Conservation (phyloP, 2,113 vertebrate genomes). For the Varanus salvator region DNA sequence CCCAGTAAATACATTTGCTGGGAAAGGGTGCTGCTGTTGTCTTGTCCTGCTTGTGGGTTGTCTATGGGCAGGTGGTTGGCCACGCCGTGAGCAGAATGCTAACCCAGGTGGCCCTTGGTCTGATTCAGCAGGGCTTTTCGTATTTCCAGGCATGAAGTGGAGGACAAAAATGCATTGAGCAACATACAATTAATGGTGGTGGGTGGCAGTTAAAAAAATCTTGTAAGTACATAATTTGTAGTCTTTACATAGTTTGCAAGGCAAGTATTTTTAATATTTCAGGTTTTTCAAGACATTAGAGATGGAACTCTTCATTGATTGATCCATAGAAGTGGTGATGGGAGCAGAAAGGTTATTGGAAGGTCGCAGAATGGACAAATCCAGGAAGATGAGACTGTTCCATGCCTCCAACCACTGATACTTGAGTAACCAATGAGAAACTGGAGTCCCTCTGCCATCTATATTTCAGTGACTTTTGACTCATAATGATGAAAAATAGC, state of each 20-base stretch:
- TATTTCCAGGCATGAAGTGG: neutral
- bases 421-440: neutral
- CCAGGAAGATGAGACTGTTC: neutral
- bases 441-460: neutral
- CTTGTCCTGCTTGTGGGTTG: too few relatives aligned
- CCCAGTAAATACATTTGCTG: too few relatives aligned
- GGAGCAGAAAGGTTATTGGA: neutral
- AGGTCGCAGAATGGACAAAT: neutral
- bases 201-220: neutral
- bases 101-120: too few relatives aligned
- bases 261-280: neutral
- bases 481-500: constrained; percentile 35
- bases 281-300: neutral
- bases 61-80: too few relatives aligned
- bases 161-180: too few relatives aligned
- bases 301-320: neutral
- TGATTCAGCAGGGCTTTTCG: too few relatives aligned
- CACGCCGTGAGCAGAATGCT: too few relatives aligned
- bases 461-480: constrained; percentile 14
- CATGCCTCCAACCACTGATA: neutral
- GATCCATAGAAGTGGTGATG: neutral
- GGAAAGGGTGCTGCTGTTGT: too few relatives aligned
- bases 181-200: neutral
- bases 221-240: neutral
- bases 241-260: neutral